Base-by-base conservation (phyloP, 2,888 invertebrate species). In the Morinoia aosen region DNA sequence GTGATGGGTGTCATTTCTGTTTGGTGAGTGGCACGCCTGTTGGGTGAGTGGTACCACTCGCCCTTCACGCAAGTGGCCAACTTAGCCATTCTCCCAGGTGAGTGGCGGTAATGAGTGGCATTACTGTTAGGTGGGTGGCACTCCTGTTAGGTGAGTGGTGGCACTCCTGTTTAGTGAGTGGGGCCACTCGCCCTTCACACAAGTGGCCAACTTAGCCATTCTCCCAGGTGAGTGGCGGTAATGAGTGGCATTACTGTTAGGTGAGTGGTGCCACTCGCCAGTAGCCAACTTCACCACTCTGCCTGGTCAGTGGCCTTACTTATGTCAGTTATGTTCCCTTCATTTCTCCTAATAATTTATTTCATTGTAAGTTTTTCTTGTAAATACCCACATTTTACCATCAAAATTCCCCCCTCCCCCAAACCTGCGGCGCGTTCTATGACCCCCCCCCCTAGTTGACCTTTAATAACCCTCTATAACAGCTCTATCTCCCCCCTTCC, bases 1-100 rank as follows among this genome's bases (percentile, higher is more conserved):
- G 8, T 88, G 39, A 25, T 39, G 88, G 4, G 88, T 88, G 88
- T 5, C 25, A 25, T 11, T 93, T 5, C 16, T n/a, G 16, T 19
- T 58, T 19, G 57, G 39, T 40, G 56, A 33, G 39, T 93, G 48
- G 88, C 88, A 58, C 33, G 76, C 58, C 88, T 64, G 57, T 39
- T 39, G 19, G 39, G 12, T 4, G 88, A 33, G 88, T 88, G 88
- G 88, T 88, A 12, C n/a, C n/a, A 40, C 97, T 99, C 99, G 0
- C 99, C 99, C 0, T 98, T 98, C 97, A 98, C 99, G 0, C 98
- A 98, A 4, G 98, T 98, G 8, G 98, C 98, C 19, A 97, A 98
- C 0, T 98, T 98, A 97, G 98, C 98, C 88, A 99, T 99, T 0
- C 98, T 0, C 98, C 97, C 98, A 97, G 98, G 97, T 97, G 96